These are phyloP conservation scores for Vulpes lagopus DNA, from an alignment of 2,113 vertebrate species.

Conservation along the genomic window DNA sequence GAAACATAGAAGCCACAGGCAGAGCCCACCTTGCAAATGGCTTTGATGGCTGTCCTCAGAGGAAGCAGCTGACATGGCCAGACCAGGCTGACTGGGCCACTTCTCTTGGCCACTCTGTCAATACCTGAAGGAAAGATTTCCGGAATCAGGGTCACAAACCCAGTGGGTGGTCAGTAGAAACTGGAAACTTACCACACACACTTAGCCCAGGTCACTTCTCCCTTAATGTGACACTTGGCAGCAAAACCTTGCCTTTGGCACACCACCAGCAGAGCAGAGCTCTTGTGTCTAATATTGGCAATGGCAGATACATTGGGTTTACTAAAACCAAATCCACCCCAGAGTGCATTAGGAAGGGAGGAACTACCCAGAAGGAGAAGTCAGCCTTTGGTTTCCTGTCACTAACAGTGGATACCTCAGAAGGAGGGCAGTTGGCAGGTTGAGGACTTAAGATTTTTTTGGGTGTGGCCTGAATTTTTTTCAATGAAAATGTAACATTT, in stretches of 20 bases:
- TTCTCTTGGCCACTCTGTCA: neutral
- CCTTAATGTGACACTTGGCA: neutral
- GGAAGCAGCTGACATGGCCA: neutral
- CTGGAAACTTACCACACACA: neutral
- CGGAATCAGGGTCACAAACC: neutral
- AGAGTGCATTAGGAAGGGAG: neutral
- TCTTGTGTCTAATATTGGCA: neutral
- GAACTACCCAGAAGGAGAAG: neutral
- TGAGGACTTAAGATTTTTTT: neutral
- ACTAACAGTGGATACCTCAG: neutral
- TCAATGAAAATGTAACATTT: neutral
- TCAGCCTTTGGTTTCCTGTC: neutral
- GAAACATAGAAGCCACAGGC: neutral
- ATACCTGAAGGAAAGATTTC: neutral
- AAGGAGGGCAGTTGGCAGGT: neutral
- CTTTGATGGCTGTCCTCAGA: neutral
- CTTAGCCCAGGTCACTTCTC: neutral
- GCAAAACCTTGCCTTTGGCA: neutral
- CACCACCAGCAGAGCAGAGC: neutral
- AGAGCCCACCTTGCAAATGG: neutral
- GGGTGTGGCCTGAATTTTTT: constrained; percentile 16
- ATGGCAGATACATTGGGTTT: neutral
- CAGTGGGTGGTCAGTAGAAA: neutral
- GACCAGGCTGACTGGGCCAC: no score
- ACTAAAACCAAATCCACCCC: neutral